Evolutionary conservation across 2,113 vertebrate species (phyloP).

Genomic region (Siniperca chuatsi): DNA sequence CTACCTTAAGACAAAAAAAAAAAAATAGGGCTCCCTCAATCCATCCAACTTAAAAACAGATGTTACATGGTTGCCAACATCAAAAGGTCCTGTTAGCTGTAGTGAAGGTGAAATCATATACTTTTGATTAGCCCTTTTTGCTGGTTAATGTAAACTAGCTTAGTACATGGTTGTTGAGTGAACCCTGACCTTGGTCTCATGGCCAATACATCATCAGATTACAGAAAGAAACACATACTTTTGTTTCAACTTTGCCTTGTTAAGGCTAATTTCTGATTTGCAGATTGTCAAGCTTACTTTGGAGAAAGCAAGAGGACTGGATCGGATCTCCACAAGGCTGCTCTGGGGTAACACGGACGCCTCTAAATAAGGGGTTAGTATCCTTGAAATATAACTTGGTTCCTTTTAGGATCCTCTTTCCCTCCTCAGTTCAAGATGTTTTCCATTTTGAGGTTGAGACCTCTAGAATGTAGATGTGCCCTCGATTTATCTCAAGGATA

Average conservation of each 20-base stretch:
- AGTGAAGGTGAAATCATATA: conserved; percentile 83
- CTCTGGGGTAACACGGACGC: conserved; percentile 55
- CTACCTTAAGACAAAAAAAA: conserved; percentile 42
- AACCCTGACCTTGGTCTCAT: conserved; percentile 74
- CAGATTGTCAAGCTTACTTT: conserved; percentile 84
- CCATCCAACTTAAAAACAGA: conserved; percentile 78
- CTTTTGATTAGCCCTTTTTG: conserved; percentile 77
- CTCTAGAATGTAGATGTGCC: conserved; percentile 35
- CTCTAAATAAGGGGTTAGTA: conserved; percentile 59
- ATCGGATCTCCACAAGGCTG: conserved; percentile 65
- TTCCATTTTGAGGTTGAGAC: conserved; percentile 55
- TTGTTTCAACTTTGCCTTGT: conserved; percentile 74
- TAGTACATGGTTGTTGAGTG: conserved; percentile 68
- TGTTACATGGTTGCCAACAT: conserved; percentile 82
- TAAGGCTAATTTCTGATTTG: conserved; percentile 85
- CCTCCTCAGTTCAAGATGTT: conserved; percentile 56
- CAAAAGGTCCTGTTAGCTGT: conserved; percentile 78
- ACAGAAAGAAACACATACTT: conserved; percentile 50
- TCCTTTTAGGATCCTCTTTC: conserved; percentile 55
- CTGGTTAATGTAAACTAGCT: conserved; percentile 79
- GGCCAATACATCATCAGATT: conserved; percentile 77
- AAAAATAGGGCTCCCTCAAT: conserved; percentile 38
- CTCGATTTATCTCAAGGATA: conserved; percentile 61
- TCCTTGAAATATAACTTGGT: conserved; percentile 71
- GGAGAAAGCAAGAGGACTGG: conserved; percentile 51